phyloP scores from a whole-genome alignment of 2,888 invertebrate genomes.

The Folsomia manolachei region DNA sequence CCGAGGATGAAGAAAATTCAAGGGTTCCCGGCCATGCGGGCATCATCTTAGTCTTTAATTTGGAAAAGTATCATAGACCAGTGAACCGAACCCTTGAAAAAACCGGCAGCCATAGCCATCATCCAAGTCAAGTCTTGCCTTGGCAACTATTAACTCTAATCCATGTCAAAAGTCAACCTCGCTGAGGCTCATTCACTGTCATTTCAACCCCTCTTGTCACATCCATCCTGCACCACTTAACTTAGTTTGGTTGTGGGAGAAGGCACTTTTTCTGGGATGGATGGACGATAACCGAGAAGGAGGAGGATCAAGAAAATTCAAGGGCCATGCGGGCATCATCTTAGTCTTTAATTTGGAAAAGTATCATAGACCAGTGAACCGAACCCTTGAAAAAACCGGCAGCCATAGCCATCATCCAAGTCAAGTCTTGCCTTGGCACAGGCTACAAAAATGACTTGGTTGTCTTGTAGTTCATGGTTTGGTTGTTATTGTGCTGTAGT shows the following conservation, averaged over 20 bases:
- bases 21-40: background rate
- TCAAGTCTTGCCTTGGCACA: background rate
- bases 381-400: no score
- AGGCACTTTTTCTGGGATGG: no score
- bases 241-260: background rate
- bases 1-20: background rate
- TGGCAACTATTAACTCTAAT: background rate
- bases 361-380: background rate
- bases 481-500: background rate
- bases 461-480: background rate
- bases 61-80: background rate
- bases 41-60: background rate
- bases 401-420: background rate
- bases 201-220: conserved; percentile 4
- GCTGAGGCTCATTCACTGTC: conserved; percentile 7
- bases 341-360: background rate
- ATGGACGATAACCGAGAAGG: no score
- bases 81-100: no score
- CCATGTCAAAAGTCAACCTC: conserved; percentile 9
- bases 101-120: background rate
- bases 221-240: background rate
- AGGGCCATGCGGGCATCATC: background rate
- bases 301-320: background rate
- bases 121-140: background rate
- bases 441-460: background rate